phyloP scores from a whole-genome alignment of 2,888 invertebrate genomes.

The Cryptocephalus moraei region DNA sequence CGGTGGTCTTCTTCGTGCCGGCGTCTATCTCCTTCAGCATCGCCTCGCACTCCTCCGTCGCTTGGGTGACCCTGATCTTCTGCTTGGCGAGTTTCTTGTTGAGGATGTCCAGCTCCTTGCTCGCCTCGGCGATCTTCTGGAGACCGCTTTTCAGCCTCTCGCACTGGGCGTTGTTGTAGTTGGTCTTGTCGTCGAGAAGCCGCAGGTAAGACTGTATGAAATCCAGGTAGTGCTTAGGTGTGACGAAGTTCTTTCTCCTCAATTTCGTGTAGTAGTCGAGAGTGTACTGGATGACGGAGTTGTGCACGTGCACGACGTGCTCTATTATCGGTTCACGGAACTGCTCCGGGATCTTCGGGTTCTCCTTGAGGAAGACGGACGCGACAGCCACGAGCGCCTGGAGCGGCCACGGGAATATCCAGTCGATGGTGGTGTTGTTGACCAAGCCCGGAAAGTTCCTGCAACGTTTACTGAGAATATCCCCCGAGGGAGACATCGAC shows the following conservation, averaged over 20 bases:
- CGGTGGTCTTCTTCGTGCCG: slow-evolving; percentile 60
- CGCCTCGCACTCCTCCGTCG: slow-evolving; percentile 70
- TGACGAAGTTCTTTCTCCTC: slow-evolving; percentile 76
- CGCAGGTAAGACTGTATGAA: slow-evolving; percentile 70
- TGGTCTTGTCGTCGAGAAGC: slow-evolving; percentile 62
- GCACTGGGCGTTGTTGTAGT: slow-evolving; percentile 52
- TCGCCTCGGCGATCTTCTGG: slow-evolving; percentile 80
- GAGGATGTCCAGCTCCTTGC: slow-evolving; percentile 66
- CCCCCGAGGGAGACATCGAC: slow-evolving; percentile 83
- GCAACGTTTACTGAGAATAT: slow-evolving; percentile 71
- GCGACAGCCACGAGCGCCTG: slow-evolving; percentile 85
- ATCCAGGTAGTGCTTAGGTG: slow-evolving; percentile 87
- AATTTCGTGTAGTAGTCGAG: slow-evolving; percentile 61
- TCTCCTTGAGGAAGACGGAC: slow-evolving; percentile 69
- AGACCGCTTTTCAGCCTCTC: slow-evolving; percentile 61
- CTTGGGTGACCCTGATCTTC: slow-evolving; percentile 70
- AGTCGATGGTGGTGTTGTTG: slow-evolving; percentile 86
- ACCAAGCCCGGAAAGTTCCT: slow-evolving; percentile 87
- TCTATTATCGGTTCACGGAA: slow-evolving; percentile 59
- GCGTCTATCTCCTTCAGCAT: slow-evolving; percentile 66
- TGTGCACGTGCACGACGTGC: slow-evolving; percentile 81
- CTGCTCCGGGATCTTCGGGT: slow-evolving; percentile 28
- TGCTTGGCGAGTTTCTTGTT: slow-evolving; percentile 74
- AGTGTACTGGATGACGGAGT: slow-evolving; percentile 61
- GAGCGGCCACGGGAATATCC: slow-evolving; percentile 90